Base-by-base conservation (phyloP, 1,140 invertebrate genomes). In the Vanessa tameamea region DNA sequence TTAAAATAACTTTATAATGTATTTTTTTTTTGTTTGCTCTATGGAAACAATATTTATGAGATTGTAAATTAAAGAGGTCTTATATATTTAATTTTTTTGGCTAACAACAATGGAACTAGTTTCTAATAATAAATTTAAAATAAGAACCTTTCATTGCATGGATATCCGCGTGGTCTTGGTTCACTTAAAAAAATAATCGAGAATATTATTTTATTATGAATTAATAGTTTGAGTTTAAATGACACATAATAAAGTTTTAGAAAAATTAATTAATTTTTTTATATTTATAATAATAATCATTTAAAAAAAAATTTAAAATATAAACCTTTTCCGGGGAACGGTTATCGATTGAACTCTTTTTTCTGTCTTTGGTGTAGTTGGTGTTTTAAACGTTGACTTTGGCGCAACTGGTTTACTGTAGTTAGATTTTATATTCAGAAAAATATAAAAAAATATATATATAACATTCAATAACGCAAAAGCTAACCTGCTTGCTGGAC, bases 311-410 rank as follows among this genome's bases (percentile, higher is more conserved):
- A 37, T 51, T 73, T 64, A 65, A 65, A 75, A 66, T 64, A 70
- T 75, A 55, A 80, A 83, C 86, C 82, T 86, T 81, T 86, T 79
- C 37, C 75, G 72, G 1, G 86, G 86, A 4, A 87, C 86, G 13
- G 81, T 61, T 16, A 87, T 80, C 7, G 78, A 71, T 15, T 81
- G 66, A 6, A 82, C 69, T 72, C 82, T 84, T 74, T 72, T 78
- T 64, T 78, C 79, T 16, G 64, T 53, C 61, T 50, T 79, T 12
- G 82, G 80, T 7, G 43, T 75, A 1, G 55, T 50, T 3, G 77
- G 75, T 2, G 66, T 20, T 75, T 76, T 82, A 14, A 74, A 74
- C 47, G 69, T 69, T 13, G 78, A 75, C 77, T 82, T 26, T 69
- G 53, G 16, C 31, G 61, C 37, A 20, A 47, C 37, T 37, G 65